These are phyloP conservation scores for Exocentrus adspersus DNA, from an alignment of 2,888 invertebrate species.

Conservation along the genomic window DNA sequence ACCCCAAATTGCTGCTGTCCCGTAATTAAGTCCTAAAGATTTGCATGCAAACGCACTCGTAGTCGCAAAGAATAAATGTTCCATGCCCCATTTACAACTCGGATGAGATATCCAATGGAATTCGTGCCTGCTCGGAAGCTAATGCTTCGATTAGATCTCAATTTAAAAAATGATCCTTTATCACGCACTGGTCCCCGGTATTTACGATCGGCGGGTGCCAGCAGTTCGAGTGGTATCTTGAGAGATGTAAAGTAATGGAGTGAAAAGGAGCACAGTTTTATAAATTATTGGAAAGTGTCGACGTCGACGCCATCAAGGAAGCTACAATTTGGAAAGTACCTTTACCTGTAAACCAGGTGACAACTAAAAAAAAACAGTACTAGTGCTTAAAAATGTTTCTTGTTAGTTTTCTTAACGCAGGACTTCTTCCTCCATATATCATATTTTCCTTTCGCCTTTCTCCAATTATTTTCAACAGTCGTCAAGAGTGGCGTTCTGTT, in stretches of 20 bases:
- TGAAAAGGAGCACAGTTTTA: constrained; percentile 10
- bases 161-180: constrained; percentile 26
- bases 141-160: constrained; percentile 17
- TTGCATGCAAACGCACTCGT: background rate
- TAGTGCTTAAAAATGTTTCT: no score
- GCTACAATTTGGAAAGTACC: no score
- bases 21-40: constrained; percentile 3
- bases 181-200: constrained; percentile 22
- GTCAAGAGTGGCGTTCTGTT: background rate
- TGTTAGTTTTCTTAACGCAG: no score
- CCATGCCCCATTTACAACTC: constrained; percentile 12
- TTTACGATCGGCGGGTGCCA: constrained; percentile 23
- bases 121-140: constrained; percentile 15
- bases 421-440: no score
- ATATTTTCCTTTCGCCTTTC: no score
- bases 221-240: constrained; percentile 25
- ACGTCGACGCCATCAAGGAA: background rate
- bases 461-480: no score
- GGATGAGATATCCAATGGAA: constrained; percentile 11
- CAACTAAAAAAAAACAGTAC: no score
- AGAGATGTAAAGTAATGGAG: constrained; percentile 23
- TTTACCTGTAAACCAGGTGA: no score
- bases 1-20: background rate
- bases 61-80: constrained; percentile 9
- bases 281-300: constrained; percentile 3